A percentile compares a stretch with the other conserved stretches of the same genome.
These are phyloP conservation scores for Nesidiocoris tenuis DNA, from an alignment of 2,888 invertebrate species.

Conservation along the genomic window DNA sequence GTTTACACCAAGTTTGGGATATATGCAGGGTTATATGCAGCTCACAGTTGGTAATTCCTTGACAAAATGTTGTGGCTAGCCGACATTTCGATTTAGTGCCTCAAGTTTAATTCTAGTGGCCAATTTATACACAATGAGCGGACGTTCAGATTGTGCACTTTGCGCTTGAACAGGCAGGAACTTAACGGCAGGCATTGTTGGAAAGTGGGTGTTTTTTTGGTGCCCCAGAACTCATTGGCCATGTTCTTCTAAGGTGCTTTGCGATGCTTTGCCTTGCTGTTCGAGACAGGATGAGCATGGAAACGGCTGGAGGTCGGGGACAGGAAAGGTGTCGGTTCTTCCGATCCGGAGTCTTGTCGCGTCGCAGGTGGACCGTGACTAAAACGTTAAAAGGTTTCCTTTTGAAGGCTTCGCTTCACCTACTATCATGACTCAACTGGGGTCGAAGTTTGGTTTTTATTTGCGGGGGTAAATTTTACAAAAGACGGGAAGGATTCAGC, in stretches of 20 bases:
- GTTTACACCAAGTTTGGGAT: no score
- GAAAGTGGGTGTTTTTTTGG: background rate
- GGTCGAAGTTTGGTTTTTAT: no score
- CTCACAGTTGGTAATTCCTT: no score
- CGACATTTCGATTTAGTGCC: no score
- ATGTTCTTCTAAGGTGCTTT: background rate
- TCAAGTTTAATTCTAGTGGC: no score
- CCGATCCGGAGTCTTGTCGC: background rate
- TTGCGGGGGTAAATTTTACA: no score
- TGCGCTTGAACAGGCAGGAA: background rate
- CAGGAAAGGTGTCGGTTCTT: no score
- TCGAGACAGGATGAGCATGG: background rate
- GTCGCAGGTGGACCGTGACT: background rate
- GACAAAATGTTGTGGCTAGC: no score
- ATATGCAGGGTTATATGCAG: no score
- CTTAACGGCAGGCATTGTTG: background rate
- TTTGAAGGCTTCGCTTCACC: background rate
- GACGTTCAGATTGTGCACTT: background rate
- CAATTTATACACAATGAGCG: background rate
- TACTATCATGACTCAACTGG: background rate
- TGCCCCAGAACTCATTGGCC: background rate
- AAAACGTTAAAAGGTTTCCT: background rate
- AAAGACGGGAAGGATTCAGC: no score
- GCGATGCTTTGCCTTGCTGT: no score
- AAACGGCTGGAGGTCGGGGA: no score